phyloP scores from a whole-genome alignment of 2,113 vertebrate species.

The Ursus arctos region DNA sequence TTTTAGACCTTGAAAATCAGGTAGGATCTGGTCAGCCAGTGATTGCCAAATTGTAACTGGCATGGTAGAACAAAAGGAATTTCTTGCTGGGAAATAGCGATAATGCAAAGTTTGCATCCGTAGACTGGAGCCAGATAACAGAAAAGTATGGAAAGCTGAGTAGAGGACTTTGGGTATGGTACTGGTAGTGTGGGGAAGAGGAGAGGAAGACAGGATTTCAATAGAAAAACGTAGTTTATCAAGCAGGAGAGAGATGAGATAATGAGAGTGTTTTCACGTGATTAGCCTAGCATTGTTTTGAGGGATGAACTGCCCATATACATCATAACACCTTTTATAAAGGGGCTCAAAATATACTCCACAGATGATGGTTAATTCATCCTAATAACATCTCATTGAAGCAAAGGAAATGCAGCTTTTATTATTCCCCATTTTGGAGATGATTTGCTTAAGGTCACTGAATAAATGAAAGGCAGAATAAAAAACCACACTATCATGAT shows the following conservation, averaged over 20 bases:
- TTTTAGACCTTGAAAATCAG: slow-evolving; percentile 44
- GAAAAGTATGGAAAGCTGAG: not conserved
- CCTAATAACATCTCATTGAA: slow-evolving; percentile 65
- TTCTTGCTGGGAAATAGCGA: slow-evolving; percentile 22
- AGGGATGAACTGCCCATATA: slow-evolving; percentile 41
- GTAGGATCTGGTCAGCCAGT: slow-evolving; percentile 23
- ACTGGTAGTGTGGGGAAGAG: not conserved
- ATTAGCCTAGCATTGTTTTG: slow-evolving; percentile 63
- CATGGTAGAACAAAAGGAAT: slow-evolving; percentile 16
- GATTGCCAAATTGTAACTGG: slow-evolving; percentile 23
- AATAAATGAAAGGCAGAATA: slow-evolving; percentile 68
- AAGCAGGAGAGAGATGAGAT: slow-evolving; percentile 23
- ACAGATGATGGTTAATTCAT: slow-evolving; percentile 70
- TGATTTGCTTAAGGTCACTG: slow-evolving; percentile 61
- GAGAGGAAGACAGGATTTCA: slow-evolving; percentile 22
- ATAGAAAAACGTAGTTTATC: slow-evolving; percentile 51
- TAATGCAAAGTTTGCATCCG: slow-evolving; percentile 33
- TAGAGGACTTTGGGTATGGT: not conserved
- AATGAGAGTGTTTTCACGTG: slow-evolving; percentile 36
- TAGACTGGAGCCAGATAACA: not conserved
- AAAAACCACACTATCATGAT: slow-evolving; percentile 55
- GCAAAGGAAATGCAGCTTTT: slow-evolving; percentile 69
- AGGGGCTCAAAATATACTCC: slow-evolving; percentile 57
- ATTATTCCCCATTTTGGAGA: slow-evolving; percentile 63
- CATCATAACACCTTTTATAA: slow-evolving; percentile 61